phyloP scores from a whole-genome alignment of 2,888 invertebrate genomes.

The Drosophila vallismaia region DNA sequence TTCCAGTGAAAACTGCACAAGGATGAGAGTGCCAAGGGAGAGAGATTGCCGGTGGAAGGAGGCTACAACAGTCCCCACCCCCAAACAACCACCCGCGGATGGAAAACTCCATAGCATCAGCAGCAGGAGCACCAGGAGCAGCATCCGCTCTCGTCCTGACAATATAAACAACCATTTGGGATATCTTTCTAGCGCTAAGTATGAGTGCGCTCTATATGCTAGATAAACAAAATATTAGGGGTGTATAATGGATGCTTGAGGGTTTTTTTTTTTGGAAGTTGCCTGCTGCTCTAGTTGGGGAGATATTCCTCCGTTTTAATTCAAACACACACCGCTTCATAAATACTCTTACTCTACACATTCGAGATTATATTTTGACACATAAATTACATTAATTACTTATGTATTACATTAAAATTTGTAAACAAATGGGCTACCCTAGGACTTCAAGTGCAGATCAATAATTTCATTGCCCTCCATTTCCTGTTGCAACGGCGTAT shows the following conservation, averaged over 20 bases:
- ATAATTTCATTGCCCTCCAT: conserved; percentile 82
- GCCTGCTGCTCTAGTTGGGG: conserved; percentile 33
- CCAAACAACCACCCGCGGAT: conserved; percentile 20
- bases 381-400: neutral
- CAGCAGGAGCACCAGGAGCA: conserved; percentile 53
- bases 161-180: conserved; percentile 68
- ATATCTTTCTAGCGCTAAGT: conserved; percentile 59
- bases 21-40: conserved; percentile 27
- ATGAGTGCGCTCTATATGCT: conserved; percentile 49
- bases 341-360: neutral
- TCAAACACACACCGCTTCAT: neutral
- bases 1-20: conserved; percentile 67
- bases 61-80: conserved; percentile 29
- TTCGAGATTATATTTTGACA: neutral
- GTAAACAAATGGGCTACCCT: too few relatives aligned
- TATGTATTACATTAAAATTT: too few relatives aligned
- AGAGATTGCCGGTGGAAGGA: conserved; percentile 45
- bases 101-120: conserved; percentile 49
- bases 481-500: conserved; percentile 77
- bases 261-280: conserved; percentile 48
- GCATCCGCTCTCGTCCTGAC: conserved; percentile 38
- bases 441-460: conserved; percentile 61
- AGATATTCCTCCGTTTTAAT: conserved; percentile 1
- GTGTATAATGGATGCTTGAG: conserved; percentile 52
- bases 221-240: conserved; percentile 73